Base-by-base conservation (phyloP, 2,888 invertebrate genomes). In the Phlogophora meticulosa region DNA sequence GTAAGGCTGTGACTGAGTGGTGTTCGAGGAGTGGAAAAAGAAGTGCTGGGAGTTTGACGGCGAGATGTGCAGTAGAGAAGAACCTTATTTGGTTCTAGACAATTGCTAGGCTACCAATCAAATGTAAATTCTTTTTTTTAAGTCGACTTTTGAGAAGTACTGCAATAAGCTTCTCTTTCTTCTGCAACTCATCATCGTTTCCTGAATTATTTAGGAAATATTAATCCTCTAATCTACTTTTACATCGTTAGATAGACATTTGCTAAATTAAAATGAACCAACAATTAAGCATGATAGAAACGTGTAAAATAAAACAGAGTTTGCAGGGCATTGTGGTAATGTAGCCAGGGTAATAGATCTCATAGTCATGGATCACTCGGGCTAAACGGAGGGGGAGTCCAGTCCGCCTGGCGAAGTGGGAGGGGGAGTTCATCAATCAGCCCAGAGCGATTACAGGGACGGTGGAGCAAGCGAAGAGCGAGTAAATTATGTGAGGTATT, bases 401-500 rank as follows among this genome's bases (percentile, higher is more conserved):
- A 70, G 76, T 77, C 70, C 78, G 76, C 65, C 77, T 72, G 86
- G 87, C 82, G 78, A 78, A 72, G 82, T 66, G 85, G 87, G 87
- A 83, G 85, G 88, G 90, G 84, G 87, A 83, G 88, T 91, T 93
- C 95, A 95, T 95, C 95, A 95, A 95, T 95, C 95, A 95, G 95
- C 94, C 90, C 69, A 84, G 88, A 93, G 94, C 93, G 95, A 95
- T 95, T 94, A 94, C 93, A 87, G 83, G 28, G 82, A 43, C 69
- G 55, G 43, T 84, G 91, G 89, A 52, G 17, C 76, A 83, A 91
- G 78, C 57, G 49, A 72, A 0, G 55, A 67, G 80, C 58, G 71
- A 22, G 15, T 20, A 11, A 13, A 7, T 34, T 13, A 20, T 15
- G 0, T 36, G 13, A 38, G 17, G 15, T 42, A 22, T 67, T 53